phyloP scores from a whole-genome alignment of 37 sponge, comb jelly and placozoan genomes.

The Geodia barretti region DNA sequence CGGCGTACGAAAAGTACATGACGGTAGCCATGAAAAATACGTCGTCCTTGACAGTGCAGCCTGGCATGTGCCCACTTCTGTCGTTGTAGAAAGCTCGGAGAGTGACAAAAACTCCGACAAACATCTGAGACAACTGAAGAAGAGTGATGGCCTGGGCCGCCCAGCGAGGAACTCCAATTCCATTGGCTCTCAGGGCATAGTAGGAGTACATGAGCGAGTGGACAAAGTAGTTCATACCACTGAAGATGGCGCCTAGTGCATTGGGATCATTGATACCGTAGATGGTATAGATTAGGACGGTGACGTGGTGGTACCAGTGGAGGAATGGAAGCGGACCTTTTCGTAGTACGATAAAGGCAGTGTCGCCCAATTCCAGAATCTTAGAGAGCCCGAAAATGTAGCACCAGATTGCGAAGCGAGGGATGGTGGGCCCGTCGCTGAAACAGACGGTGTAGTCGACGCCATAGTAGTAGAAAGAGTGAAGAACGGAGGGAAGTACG shows the following conservation, averaged over 20 bases:
- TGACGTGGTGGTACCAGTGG: conserved; percentile 98
- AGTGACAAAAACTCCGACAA: conserved; percentile 72
- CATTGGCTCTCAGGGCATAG: conserved; percentile 80
- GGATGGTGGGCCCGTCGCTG: background rate
- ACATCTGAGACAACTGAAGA: conserved; percentile 92
- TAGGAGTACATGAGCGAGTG: conserved; percentile 96
- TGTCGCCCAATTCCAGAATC: conserved; percentile 86
- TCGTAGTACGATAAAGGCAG: conserved; percentile 84
- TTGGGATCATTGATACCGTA: conserved; percentile 54
- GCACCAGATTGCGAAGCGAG: conserved; percentile 47
- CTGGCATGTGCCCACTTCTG: conserved; percentile 36
- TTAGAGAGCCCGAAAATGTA: conserved; percentile 81
- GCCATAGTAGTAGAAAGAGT: background rate
- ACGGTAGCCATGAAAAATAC: conserved; percentile 23
- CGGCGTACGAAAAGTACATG: conserved; percentile 82
- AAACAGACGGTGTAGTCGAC: conserved; percentile 15
- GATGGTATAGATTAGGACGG: conserved; percentile 86
- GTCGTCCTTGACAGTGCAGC: conserved; percentile 11
- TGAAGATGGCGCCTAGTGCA: conserved; percentile 68
- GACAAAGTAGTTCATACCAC: conserved; percentile 80
- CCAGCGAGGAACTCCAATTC: conserved; percentile 48
- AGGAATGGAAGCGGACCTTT: conserved; percentile 86
- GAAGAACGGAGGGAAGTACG: conserved; percentile 16
- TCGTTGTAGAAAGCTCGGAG: background rate
- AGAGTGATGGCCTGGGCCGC: conserved; percentile 74